A percentile compares a stretch with the other conserved stretches of the same genome.
These are phyloP conservation scores for Nebria salina DNA, from an alignment of 2,888 invertebrate species.

Conservation along the genomic window DNA sequence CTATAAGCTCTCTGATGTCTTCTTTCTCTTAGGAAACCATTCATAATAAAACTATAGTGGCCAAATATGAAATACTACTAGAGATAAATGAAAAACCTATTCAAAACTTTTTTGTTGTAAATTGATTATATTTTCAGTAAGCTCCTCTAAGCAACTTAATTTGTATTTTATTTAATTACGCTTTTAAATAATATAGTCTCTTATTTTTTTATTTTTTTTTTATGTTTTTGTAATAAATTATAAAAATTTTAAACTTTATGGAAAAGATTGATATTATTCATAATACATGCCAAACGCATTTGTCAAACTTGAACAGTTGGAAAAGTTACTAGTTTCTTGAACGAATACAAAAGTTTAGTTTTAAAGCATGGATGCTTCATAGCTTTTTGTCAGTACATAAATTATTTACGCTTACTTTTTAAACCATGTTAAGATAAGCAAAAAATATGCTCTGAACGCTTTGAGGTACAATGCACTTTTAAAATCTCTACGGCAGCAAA, in stretches of 20 bases:
- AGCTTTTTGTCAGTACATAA: constrained; percentile 9
- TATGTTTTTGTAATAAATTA: not conserved
- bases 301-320: not conserved
- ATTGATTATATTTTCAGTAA: too few relatives aligned
- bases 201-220: not conserved
- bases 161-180: too few relatives aligned
- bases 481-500: not conserved
- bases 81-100: too few relatives aligned
- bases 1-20: too few relatives aligned
- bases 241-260: not conserved
- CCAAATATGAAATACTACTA: too few relatives aligned
- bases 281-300: not conserved
- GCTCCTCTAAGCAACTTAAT: too few relatives aligned
- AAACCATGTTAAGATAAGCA: constrained; percentile 14
- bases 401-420: constrained; percentile 10
- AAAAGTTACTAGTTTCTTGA: not conserved
- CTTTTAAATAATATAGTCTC: not conserved
- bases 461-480: not conserved
- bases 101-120: too few relatives aligned
- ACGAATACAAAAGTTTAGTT: not conserved
- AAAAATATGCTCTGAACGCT: not conserved
- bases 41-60: too few relatives aligned
- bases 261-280: not conserved
- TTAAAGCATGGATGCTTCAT: not conserved
- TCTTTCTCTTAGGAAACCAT: too few relatives aligned